Evolutionary conservation across 1,140 invertebrate genomes (phyloP), one percentile per base, ranked within the genome.

Genomic region (Drosophila saltans): DNA sequence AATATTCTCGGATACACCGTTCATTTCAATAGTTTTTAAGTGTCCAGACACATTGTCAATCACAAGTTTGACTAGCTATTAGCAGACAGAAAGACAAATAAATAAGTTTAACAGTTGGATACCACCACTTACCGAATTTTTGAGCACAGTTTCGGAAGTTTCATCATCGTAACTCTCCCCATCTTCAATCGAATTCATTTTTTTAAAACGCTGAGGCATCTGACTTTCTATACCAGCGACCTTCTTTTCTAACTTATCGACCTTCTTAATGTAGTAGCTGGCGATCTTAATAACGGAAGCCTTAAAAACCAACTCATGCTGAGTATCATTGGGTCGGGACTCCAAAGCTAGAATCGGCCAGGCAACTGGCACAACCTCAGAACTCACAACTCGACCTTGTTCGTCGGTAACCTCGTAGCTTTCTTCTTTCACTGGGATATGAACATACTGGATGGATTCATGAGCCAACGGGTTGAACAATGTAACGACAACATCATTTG

Each of bases 391-490:
- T 7, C 40, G 55, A 3, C 81, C 70, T 92, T 92, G 62, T 48
- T 93, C 93, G 92, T 96, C 95, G 10, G 92, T 92, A 7, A 98
- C 94, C 3, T 85, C 85, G 82, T 96, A 98, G 10, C 92, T 91
- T 4, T 91, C 90, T 28, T 93, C 93, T 2, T 91, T 79, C 0
- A 97, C 95, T 0, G 97, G 97, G 10, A 98, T 28, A 11, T 96
- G 93, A 6, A 98, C 93, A 75, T 52, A 52, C n/a, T 52, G 45
- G 9, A 21, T 52, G 0, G 96, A 93, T 45, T 93, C 90, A 24
- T 95, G 94, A 66, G 95, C 96, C 6, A 96, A 80, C 0, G 97
- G 97, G 92, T 99, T 99, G 90, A 97, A 97, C 5, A 97, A 78
- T 0, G 95, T 95, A 0, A 97, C 83, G 0, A 93, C 1, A 95